Conservation (phyloP, 2,797 vertebrate species). For the Notolepis coatsorum region DNA sequence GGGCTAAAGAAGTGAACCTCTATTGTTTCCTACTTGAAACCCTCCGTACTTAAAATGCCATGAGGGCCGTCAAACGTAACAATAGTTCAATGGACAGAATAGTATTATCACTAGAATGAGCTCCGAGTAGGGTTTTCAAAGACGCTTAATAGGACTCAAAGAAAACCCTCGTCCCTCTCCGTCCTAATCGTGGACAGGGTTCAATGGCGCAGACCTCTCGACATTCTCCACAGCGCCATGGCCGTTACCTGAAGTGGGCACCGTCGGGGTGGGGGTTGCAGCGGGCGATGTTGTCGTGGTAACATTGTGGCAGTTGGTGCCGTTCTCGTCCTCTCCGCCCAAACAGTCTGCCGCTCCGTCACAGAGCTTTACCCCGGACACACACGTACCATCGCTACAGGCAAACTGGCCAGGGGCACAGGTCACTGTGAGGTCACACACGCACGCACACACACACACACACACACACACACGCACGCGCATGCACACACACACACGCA, state of each 20-base stretch:
- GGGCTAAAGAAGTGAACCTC: too few relatives aligned
- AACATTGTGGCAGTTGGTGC: slow-evolving; percentile 52
- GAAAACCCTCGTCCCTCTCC: not conserved
- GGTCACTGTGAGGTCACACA: slow-evolving; percentile 60
- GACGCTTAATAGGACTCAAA: too few relatives aligned
- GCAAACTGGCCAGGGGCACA: slow-evolving; percentile 78
- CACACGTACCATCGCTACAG: slow-evolving; percentile 81
- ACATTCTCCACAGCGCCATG: not conserved
- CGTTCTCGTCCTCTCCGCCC: slow-evolving; percentile 82
- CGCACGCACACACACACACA: not conserved
- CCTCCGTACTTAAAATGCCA: too few relatives aligned
- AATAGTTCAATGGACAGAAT: too few relatives aligned
- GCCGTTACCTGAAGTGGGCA: slow-evolving; percentile 52
- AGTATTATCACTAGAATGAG: too few relatives aligned
- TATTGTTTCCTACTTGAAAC: too few relatives aligned
- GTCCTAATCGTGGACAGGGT: not conserved
- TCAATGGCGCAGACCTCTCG: not conserved
- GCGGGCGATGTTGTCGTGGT: slow-evolving; percentile 2
- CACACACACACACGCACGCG: slow-evolving; percentile 4
- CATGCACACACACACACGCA: not conserved
- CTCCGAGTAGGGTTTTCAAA: too few relatives aligned
- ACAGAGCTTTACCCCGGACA: slow-evolving; percentile 70
- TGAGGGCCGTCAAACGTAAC: too few relatives aligned
- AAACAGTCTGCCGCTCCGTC: slow-evolving; percentile 82
- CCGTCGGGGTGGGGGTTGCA: not conserved